These are phyloP conservation scores for Malaclemys terrapin DNA, from an alignment of 2,113 vertebrate genomes.

Conservation along the genomic window DNA sequence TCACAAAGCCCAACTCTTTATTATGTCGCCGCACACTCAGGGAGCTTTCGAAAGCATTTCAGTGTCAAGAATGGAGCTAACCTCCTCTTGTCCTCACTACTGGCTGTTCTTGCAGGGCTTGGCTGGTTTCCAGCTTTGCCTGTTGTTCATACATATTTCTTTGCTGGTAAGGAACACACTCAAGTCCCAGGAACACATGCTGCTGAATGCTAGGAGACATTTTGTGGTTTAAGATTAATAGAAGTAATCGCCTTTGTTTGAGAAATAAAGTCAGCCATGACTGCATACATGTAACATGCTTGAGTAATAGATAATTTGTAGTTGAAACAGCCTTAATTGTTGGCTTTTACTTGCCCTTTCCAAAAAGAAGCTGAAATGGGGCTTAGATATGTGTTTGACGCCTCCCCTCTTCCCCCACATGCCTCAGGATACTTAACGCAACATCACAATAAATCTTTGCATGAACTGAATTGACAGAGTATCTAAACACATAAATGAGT, in stretches of 20 bases:
- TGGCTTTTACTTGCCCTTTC: slow-evolving; percentile 64
- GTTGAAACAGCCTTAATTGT: slow-evolving; percentile 43
- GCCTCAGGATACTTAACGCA: slow-evolving; percentile 29
- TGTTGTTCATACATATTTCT: slow-evolving; percentile 72
- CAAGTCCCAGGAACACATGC: slow-evolving; percentile 66
- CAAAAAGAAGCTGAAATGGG: slow-evolving; percentile 58
- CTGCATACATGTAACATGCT: slow-evolving; percentile 59
- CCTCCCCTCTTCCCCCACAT: background rate
- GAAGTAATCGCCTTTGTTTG: slow-evolving; percentile 73
- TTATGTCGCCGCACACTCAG: slow-evolving; percentile 67
- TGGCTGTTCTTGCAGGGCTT: slow-evolving; percentile 48
- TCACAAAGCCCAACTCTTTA: slow-evolving; percentile 3
- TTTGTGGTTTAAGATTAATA: slow-evolving; percentile 70
- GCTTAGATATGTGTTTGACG: slow-evolving; percentile 54
- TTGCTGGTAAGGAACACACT: slow-evolving; percentile 68
- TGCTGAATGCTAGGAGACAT: slow-evolving; percentile 60
- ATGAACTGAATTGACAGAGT: slow-evolving; percentile 30
- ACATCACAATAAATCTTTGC: slow-evolving; percentile 60
- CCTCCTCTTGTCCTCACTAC: slow-evolving; percentile 37
- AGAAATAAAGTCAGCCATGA: slow-evolving; percentile 68
- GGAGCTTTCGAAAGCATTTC: slow-evolving; percentile 47
- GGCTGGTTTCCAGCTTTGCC: slow-evolving; percentile 78
- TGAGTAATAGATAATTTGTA: slow-evolving; percentile 14
- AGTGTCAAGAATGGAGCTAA: slow-evolving; percentile 31
- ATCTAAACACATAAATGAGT: slow-evolving; percentile 64